A percentile compares a stretch with the other conserved stretches of the same genome.
These are phyloP conservation scores for Tetrapedia diversipes DNA, from an alignment of 2,888 invertebrate genomes.

Conservation along the genomic window DNA sequence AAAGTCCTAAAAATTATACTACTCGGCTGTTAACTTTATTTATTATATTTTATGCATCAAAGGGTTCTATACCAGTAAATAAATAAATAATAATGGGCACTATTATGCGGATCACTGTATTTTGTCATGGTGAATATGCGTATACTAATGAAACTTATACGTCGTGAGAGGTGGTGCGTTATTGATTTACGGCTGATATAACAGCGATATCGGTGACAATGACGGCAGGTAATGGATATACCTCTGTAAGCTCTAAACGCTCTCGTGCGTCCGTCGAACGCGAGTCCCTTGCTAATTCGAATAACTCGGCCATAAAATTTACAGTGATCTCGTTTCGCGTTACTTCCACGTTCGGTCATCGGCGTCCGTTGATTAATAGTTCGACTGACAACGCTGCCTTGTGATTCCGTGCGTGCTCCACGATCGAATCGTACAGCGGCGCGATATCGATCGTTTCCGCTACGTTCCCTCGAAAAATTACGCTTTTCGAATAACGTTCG, in stretches of 20 bases:
- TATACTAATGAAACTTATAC: neutral
- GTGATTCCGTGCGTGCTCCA: neutral
- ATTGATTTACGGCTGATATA: constrained; percentile 26
- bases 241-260: constrained; percentile 13
- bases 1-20: too few relatives aligned
- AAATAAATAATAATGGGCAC: neutral
- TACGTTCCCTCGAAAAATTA: constrained; percentile 9
- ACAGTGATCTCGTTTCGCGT: constrained; percentile 40
- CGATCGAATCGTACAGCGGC: neutral
- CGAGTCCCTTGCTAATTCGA: constrained; percentile 27
- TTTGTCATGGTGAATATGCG: neutral
- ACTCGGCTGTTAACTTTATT: too few relatives aligned
- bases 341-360: constrained; percentile 19
- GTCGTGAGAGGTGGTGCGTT: neutral
- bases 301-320: constrained; percentile 45
- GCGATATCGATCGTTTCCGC: neutral
- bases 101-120: neutral
- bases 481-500: neutral
- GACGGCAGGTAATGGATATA: constrained; percentile 20
- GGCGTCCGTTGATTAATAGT: constrained; percentile 20
- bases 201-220: constrained; percentile 23
- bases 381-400: constrained; percentile 14
- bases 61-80: too few relatives aligned
- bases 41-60: too few relatives aligned
- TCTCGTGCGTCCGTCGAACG: neutral